Base-by-base conservation (phyloP, 2,888 invertebrate genomes). In the Ectemnius continuus region DNA sequence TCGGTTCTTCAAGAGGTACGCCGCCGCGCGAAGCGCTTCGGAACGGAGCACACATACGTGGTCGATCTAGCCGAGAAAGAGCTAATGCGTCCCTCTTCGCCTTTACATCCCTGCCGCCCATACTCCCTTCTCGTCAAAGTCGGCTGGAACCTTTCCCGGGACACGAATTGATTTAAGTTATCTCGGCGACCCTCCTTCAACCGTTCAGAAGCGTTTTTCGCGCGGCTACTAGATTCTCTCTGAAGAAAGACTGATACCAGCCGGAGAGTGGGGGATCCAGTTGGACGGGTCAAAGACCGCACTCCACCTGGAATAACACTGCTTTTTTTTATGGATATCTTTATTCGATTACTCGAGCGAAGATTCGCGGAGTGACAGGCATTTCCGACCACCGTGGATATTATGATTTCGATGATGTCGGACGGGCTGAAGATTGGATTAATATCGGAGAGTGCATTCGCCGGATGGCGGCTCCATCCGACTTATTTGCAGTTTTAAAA, bases 1-100 rank as follows among this genome's bases (percentile, higher is more conserved):
- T 67, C 57, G 48, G 71, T 60, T 61, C 61, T 57, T 57, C 47
- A 28, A 57, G 59, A 18, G 46, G 26, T 47, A 52, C 26, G 64
- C 60, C 45, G 57, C 64, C 16, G 52, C 36, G 8, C 47, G 6
- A 16, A 11, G 52, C 14, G 52, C 52, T 14, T 26, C 18, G 18
- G 59, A 20, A 2, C 52, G 52, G 36, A 8, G 36, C 8, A 11
- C 13, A 52, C 52, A 16, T 52, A 16, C 52, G 16, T 16, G n/a
- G 52, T 16, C 52, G 16, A 52, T 16, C 52, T 52, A 52, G 36
- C 52, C 16, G 52, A 52, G 52, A 16, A n/a, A 23, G 36, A 26
- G 28, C 28, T n/a, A 26, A 11, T 16, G 23, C 28, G 4, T n/a
- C 36, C 26, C 36, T 28, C 26, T 36, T n/a, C n/a, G n/a, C 14